phyloP scores from a whole-genome alignment of 2,888 invertebrate genomes.

The Brassicogethes aeneus region DNA sequence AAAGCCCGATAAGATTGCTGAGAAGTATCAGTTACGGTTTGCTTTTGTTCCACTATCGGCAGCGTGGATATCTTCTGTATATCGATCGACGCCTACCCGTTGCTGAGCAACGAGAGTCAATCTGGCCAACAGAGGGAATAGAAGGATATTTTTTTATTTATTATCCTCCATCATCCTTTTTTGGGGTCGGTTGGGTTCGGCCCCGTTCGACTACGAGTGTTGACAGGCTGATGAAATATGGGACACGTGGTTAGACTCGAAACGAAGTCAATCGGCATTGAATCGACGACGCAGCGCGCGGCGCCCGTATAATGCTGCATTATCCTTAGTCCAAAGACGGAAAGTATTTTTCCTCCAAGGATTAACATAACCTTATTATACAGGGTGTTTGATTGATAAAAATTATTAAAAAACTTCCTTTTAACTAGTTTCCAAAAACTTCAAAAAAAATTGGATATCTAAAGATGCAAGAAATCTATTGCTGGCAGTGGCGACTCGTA shows the following conservation, averaged over 20 bases:
- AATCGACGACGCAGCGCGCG: slow-evolving; percentile 41
- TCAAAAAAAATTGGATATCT: too few relatives aligned
- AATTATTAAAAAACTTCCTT: too few relatives aligned
- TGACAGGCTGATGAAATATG: slow-evolving; percentile 56
- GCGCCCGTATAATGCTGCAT: slow-evolving; percentile 41
- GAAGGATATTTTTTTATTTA: slow-evolving; percentile 43
- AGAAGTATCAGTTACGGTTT: too few relatives aligned
- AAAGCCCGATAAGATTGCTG: too few relatives aligned
- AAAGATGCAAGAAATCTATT: too few relatives aligned
- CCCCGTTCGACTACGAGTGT: slow-evolving; percentile 27
- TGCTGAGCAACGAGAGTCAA: slow-evolving; percentile 49
- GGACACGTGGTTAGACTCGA: slow-evolving; percentile 66
- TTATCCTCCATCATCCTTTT: slow-evolving; percentile 40
- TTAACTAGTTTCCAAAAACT: too few relatives aligned
- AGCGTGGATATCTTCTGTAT: slow-evolving; percentile 41
- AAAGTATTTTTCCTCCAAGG: too few relatives aligned
- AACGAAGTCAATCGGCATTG: slow-evolving; percentile 49
- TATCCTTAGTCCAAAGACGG: too few relatives aligned
- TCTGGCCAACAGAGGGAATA: slow-evolving; percentile 44
- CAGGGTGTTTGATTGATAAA: too few relatives aligned
- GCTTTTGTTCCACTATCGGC: not conserved
- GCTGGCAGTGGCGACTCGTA: too few relatives aligned
- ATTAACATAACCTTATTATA: too few relatives aligned
- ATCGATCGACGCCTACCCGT: slow-evolving; percentile 46
- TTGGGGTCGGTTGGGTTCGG: slow-evolving; percentile 32